Percentiles rank a stretch among this genome's conserved stretches.
These are phyloP conservation scores for Atta cephalotes DNA, from an alignment of 1,140 invertebrate genomes.

Conservation along the genomic window DNA sequence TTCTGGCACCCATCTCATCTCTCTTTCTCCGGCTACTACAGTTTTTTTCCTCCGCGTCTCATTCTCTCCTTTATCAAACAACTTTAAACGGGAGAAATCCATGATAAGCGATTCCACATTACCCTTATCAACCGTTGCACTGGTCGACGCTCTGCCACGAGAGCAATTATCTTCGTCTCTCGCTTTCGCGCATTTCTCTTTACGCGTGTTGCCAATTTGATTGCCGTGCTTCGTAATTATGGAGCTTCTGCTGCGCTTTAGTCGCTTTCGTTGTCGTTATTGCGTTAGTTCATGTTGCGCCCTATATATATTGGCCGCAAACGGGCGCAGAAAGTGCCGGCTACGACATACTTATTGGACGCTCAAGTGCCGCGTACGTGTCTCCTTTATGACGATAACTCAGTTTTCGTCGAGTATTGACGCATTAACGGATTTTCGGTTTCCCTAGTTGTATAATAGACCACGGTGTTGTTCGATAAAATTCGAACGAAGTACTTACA, in stretches of 20 bases:
- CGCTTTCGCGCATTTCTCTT: conserved; percentile 56
- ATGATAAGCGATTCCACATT: conserved; percentile 67
- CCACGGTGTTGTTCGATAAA: background rate
- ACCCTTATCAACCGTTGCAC: conserved; percentile 63
- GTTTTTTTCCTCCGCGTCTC: conserved; percentile 3
- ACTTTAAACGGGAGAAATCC: conserved; percentile 44
- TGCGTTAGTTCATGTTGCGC: conserved; percentile 53
- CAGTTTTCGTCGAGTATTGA: conserved; percentile 51
- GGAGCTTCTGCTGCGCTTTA: conserved; percentile 45
- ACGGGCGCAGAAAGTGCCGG: conserved; percentile 16
- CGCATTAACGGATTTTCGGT: conserved; percentile 55
- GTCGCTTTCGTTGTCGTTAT: conserved; percentile 62
- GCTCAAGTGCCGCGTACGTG: conserved; percentile 3
- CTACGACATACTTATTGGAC: conserved; percentile 39
- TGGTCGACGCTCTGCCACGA: conserved; percentile 57
- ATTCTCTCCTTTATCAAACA: conserved; percentile 30
- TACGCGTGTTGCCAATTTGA: conserved; percentile 65
- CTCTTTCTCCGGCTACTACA: background rate
- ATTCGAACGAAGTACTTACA: background rate
- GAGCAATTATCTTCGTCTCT: conserved; percentile 59
- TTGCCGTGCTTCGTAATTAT: conserved; percentile 59
- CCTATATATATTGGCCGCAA: conserved; percentile 46
- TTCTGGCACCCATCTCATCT: conserved; percentile 76
- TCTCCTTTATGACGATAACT: conserved; percentile 50
- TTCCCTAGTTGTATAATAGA: background rate